These are phyloP conservation scores for Spondyliosoma cantharus DNA, from an alignment of 2,797 vertebrate genomes.

Conservation along the genomic window DNA sequence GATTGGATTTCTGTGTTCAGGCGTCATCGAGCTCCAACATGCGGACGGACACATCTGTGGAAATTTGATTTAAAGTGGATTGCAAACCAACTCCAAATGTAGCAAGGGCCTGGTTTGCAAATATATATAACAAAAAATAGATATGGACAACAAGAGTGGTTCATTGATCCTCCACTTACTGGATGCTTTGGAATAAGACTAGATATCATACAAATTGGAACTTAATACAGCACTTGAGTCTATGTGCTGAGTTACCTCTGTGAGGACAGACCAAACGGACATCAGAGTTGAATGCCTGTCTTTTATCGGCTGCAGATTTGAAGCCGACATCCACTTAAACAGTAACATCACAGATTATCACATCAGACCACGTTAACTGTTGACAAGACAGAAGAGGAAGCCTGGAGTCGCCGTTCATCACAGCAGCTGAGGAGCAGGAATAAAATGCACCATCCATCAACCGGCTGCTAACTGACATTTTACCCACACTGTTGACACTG, in stretches of 20 bases:
- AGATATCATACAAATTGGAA: no score
- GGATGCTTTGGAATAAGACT: no score
- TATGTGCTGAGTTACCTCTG: neutral
- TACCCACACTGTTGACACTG: conserved; percentile 26
- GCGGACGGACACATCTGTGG: no score
- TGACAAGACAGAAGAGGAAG: conserved; percentile 36
- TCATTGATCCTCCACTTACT: no score
- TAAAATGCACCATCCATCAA: conserved; percentile 41
- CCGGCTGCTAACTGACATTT: conserved; percentile 16
- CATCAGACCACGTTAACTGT: conserved; percentile 8
- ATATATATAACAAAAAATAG: no score
- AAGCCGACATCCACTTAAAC: neutral
- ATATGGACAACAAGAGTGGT: no score
- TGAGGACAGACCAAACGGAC: neutral
- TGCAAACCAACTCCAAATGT: no score
- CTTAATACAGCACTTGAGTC: neutral
- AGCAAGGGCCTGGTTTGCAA: no score
- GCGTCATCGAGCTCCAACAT: no score
- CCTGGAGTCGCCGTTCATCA: conserved; percentile 30
- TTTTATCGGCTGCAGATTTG: conserved; percentile 29
- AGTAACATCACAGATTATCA: conserved; percentile 15
- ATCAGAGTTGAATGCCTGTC: neutral
- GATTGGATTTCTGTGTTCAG: no score
- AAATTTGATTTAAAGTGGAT: no score
- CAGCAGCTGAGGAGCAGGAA: conserved; percentile 28